Conservation (phyloP, 2,797 vertebrate genomes). For the Pangasius mekongensis region DNA sequence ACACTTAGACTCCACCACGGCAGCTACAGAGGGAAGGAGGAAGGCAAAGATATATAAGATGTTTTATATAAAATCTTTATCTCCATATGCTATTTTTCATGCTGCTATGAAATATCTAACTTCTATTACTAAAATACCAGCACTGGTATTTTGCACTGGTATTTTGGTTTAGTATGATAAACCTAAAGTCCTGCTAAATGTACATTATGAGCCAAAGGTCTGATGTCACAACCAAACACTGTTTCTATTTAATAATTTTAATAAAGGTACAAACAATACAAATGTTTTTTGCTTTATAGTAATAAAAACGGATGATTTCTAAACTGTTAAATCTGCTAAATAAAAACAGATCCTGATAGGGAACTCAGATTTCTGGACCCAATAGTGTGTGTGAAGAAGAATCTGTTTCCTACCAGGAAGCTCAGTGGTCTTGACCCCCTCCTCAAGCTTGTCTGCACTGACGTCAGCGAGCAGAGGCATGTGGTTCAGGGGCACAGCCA, state of each 20-base stretch:
- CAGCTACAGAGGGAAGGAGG: conserved; percentile 48
- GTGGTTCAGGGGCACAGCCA: not conserved
- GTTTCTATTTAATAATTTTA: not conserved
- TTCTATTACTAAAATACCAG: not conserved
- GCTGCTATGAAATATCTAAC: not conserved
- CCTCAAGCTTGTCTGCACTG: not conserved
- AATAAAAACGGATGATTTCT: not conserved
- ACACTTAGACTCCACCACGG: conserved; percentile 74
- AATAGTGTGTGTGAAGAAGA: not conserved
- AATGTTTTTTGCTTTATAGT: not conserved
- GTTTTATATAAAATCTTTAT: not conserved
- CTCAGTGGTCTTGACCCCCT: not conserved
- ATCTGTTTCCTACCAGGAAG: conserved; percentile 29
- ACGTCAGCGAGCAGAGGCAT: not conserved
- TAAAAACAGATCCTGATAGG: not conserved
- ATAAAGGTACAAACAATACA: not conserved
- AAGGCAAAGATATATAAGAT: not conserved
- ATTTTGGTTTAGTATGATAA: not conserved
- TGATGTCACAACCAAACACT: not conserved
- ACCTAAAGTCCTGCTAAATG: not conserved
- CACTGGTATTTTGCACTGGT: not conserved
- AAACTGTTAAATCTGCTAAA: not conserved
- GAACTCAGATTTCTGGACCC: not conserved
- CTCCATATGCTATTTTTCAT: not conserved
- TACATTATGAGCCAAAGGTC: not conserved